Evolutionary conservation across 2,888 invertebrate species (phyloP), one percentile per base, ranked within the genome.

Genomic region (Synergus umbraculus): DNA sequence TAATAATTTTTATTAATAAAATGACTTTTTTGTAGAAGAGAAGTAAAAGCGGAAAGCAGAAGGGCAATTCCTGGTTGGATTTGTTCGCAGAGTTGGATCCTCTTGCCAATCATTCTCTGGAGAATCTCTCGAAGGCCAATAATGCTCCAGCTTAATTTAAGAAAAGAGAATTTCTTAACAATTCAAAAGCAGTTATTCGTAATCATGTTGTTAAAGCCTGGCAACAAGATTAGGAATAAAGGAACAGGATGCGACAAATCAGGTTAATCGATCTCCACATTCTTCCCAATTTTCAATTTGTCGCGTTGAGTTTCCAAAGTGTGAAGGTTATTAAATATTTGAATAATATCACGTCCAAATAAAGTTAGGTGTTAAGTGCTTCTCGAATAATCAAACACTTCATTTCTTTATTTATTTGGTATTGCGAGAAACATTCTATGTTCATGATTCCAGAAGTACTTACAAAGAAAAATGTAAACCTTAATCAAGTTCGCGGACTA

Each of bases 11-110:
- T 69, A 12, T n/a, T 12, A 22, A 60, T 60, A 4, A 22, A 60
- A 13, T 18, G 4, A 60, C 18, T 29, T 64, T 83, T 83, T 78
- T 80, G 5, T 79, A 89, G 88, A 88, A 88, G 81, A 89, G 87
- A 76, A 84, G 77, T 66, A 84, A 88, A 76, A 84, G 88, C 82
- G 87, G 87, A 15, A 89, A 91, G 81, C 92, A 93, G 60, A 93
- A 94, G 85, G 94, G 93, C 86, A 94, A 94, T 82, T 89, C 93
- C 2, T 98, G 98, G 98, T 95, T 97, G 90, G 97, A 97, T 92
- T 93, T 98, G 78, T 98, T 98, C 93, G 97, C 98, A 60, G 98
- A 98, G 92, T 92, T 98, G 80, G 98, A 98, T 93, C 98, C 98
- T 0, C 93, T 98, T 54, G 95, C 97, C 13, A 97, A 98, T 93